Percentiles rank a stretch among this genome's conserved stretches.
phyloP scores from a whole-genome alignment of 2,888 invertebrate genomes.

The Trichopoda pennipes region DNA sequence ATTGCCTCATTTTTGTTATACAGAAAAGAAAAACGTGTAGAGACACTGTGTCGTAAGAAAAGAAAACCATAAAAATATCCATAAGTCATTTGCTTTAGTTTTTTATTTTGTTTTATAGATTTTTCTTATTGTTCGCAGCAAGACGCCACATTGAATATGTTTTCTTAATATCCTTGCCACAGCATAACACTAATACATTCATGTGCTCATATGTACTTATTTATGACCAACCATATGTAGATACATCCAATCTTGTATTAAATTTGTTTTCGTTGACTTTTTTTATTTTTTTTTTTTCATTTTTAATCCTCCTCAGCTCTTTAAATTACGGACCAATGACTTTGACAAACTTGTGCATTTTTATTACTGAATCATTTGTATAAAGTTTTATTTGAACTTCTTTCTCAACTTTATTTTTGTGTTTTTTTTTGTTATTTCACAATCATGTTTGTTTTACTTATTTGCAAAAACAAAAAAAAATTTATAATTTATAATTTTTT shows the following conservation, averaged over 20 bases:
- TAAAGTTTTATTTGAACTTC: conserved; percentile 27
- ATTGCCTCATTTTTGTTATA: neutral
- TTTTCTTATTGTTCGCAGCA: conserved; percentile 57
- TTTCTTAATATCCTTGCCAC: conserved; percentile 56
- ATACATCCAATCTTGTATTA: conserved; percentile 22
- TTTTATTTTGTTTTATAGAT: conserved; percentile 18
- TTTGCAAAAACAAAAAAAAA: neutral
- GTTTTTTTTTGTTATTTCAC: conserved; percentile 68
- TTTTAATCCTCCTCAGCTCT: conserved; percentile 59
- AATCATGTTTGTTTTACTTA: conserved; percentile 57
- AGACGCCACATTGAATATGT: conserved; percentile 62
- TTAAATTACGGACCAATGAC: conserved; percentile 63
- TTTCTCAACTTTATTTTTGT: conserved; percentile 22
- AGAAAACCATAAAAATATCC: conserved; percentile 28
- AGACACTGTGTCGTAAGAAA: conserved; percentile 46
- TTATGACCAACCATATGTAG: conserved; percentile 14
- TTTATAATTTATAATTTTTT: neutral
- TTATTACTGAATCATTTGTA: conserved; percentile 21
- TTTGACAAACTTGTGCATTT: conserved; percentile 64
- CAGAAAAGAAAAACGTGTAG: neutral
- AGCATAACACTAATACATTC: conserved; percentile 41
- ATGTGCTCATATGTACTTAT: conserved; percentile 13
- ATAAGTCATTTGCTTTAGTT: conserved; percentile 60
- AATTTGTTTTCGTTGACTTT: conserved; percentile 50
- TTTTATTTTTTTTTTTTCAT: conserved; percentile 48